Conservation (phyloP, 2,888 invertebrate species). For the Himalopsyche japonica region DNA sequence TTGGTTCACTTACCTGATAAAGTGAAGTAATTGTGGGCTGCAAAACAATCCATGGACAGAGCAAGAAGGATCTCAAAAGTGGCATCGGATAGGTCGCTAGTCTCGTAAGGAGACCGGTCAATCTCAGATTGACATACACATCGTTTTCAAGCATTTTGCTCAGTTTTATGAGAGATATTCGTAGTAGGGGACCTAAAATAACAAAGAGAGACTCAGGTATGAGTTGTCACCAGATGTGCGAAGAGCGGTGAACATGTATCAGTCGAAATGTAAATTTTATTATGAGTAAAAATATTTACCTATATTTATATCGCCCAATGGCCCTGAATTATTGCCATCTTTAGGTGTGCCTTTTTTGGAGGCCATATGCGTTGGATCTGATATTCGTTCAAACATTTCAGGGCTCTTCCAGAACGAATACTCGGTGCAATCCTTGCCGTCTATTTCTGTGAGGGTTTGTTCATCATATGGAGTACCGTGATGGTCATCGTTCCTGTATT, state of each 20-base stretch:
- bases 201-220: background rate
- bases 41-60: conserved; percentile 82
- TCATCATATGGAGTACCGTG: conserved; percentile 53
- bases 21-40: conserved; percentile 91
- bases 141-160: conserved; percentile 84
- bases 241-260: background rate
- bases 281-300: conserved; percentile 9
- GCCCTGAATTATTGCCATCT: conserved; percentile 8
- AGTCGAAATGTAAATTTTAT: no score
- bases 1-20: conserved; percentile 70
- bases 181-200: conserved; percentile 75
- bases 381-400: conserved; percentile 37
- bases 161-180: conserved; percentile 77
- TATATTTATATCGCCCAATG: conserved; percentile 31
- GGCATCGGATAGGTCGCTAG: conserved; percentile 89
- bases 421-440: conserved; percentile 47
- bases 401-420: conserved; percentile 55
- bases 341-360: conserved; percentile 14
- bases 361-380: conserved; percentile 1
- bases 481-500: conserved; percentile 61
- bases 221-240: background rate
- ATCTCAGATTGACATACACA: conserved; percentile 81
- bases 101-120: conserved; percentile 84
- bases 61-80: conserved; percentile 80
- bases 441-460: conserved; percentile 34